Percentiles rank a stretch among this genome's conserved stretches.
These are phyloP conservation scores for Apodemus agrarius DNA, from an alignment of 2,797 vertebrate genomes.

Conservation along the genomic window DNA sequence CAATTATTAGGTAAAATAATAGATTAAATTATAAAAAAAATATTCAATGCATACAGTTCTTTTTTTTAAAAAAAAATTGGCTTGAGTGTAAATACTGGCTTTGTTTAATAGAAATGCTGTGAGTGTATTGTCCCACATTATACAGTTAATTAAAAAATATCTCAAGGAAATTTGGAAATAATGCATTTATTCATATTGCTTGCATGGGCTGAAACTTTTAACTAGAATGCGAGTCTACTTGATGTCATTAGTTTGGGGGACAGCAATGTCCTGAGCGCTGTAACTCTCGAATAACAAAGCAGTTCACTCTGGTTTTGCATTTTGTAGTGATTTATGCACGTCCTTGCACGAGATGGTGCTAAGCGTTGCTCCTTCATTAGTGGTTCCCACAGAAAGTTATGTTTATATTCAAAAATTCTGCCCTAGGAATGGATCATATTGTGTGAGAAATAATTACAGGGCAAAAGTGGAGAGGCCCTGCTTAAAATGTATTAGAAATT, in stretches of 20 bases:
- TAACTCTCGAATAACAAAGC: slow-evolving; percentile 73
- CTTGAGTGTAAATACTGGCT: slow-evolving; percentile 60
- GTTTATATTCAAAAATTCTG: slow-evolving; percentile 71
- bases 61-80: background rate
- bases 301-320: slow-evolving; percentile 70
- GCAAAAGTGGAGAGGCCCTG: slow-evolving; percentile 68
- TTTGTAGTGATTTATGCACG: slow-evolving; percentile 78
- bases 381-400: slow-evolving; percentile 72
- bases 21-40: slow-evolving; percentile 40
- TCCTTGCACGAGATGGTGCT: slow-evolving; percentile 69
- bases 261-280: slow-evolving; percentile 60
- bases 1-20: slow-evolving; percentile 37
- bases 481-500: slow-evolving; percentile 81
- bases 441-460: slow-evolving; percentile 77
- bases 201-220: slow-evolving; percentile 76
- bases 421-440: slow-evolving; percentile 64
- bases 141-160: slow-evolving; percentile 59
- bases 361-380: slow-evolving; percentile 78
- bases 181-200: slow-evolving; percentile 76
- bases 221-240: slow-evolving; percentile 71
- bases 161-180: slow-evolving; percentile 55
- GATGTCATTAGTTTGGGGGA: slow-evolving; percentile 74
- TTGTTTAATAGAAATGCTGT: slow-evolving; percentile 53
- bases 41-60: background rate
- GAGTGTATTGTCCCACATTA: slow-evolving; percentile 45